Percentiles rank a stretch among this genome's conserved stretches.
These are phyloP conservation scores for Marcusenius ussheri DNA, from an alignment of 2,113 vertebrate genomes.

Conservation along the genomic window DNA sequence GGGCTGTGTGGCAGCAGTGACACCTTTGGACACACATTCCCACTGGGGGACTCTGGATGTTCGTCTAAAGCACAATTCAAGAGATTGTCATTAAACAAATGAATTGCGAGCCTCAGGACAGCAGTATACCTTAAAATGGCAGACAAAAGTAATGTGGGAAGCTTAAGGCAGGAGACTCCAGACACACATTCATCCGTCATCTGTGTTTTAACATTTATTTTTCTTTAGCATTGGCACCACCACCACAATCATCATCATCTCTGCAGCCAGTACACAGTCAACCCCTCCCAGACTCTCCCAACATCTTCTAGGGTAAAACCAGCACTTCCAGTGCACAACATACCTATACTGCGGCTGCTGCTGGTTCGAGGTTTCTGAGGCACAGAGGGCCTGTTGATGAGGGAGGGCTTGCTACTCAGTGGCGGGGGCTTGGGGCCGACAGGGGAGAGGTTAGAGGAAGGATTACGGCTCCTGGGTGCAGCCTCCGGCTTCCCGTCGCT, in stretches of 20 bases:
- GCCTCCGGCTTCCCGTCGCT: slow-evolving; percentile 64
- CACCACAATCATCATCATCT: neutral
- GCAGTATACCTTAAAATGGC: neutral
- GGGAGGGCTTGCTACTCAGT: slow-evolving; percentile 58
- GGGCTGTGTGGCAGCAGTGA: slow-evolving; percentile 70
- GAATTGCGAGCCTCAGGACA: neutral
- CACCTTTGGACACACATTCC: slow-evolving; percentile 53
- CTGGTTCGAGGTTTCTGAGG: slow-evolving; percentile 67
- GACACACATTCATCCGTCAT: no score
- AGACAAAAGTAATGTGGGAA: neutral
- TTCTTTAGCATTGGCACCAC: no score
- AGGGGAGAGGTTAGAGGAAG: slow-evolving; percentile 52
- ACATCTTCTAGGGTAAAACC: neutral
- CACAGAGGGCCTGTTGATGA: slow-evolving; percentile 52
- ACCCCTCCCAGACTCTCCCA: neutral
- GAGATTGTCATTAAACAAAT: neutral
- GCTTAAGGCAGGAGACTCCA: neutral
- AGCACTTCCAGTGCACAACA: neutral
- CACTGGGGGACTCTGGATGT: slow-evolving; percentile 54
- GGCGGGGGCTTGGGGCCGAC: slow-evolving; percentile 59
- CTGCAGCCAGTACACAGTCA: neutral
- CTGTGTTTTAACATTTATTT: no score
- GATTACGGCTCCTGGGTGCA: slow-evolving; percentile 56
- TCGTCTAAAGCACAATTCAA: slow-evolving; percentile 55
- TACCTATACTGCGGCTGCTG: slow-evolving; percentile 54